Percentiles rank a stretch among this genome's conserved stretches.
These are phyloP conservation scores for Sisyra terminalis DNA, from an alignment of 2,888 invertebrate species.

Conservation along the genomic window DNA sequence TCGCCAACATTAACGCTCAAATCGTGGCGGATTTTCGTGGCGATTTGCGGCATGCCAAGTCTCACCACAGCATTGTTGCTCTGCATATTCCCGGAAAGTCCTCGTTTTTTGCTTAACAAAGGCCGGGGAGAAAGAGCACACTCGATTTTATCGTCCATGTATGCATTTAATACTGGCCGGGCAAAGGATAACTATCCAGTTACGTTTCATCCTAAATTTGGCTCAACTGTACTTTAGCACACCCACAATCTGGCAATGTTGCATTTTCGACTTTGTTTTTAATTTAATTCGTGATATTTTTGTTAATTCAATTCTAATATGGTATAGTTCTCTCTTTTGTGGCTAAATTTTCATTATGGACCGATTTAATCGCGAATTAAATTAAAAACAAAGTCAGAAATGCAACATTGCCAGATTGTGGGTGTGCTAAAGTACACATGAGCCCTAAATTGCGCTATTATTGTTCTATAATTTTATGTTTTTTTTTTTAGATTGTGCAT, in stretches of 20 bases:
- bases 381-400: too few species aligned
- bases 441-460: background rate
- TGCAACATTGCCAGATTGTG: too few species aligned
- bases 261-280: too few species aligned
- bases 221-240: background rate
- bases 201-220: background rate
- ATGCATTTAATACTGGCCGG: conserved; percentile 33
- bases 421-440: too few species aligned
- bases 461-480: background rate
- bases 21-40: conserved; percentile 46
- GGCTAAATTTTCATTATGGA: too few species aligned
- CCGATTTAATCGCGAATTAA: too few species aligned
- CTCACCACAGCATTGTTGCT: conserved; percentile 32
- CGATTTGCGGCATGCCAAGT: conserved; percentile 40
- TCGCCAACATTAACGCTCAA: conserved; percentile 24
- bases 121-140: conserved; percentile 32
- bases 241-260: too few species aligned
- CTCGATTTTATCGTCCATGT: conserved; percentile 35
- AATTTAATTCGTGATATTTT: too few species aligned
- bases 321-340: too few species aligned
- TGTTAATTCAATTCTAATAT: too few species aligned
- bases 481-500: conserved; percentile 1
- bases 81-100: conserved; percentile 38
- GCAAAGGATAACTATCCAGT: conserved; percentile 31
- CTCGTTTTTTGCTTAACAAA: conserved; percentile 34